Base-by-base conservation (phyloP, 92 coral and sea anemone species). In the Micromussa lordhowensis region DNA sequence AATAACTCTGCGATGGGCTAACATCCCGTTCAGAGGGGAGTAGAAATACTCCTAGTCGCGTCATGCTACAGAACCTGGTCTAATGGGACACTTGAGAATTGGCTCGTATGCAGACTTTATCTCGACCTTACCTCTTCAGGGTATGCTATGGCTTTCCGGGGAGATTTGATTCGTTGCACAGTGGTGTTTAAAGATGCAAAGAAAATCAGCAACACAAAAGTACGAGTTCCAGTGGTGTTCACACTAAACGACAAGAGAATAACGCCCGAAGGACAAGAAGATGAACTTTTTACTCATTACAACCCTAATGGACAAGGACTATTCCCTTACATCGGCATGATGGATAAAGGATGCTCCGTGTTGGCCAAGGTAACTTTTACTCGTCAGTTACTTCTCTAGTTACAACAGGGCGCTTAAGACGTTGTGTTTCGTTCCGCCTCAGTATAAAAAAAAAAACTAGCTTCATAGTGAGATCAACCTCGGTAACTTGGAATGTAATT, bases 271-370 rank as follows among this genome's bases (percentile, higher is more conserved):
- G 71, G 71, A 28, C 32, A 66, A 66, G 32, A 28, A 11, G 17
- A 10, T 28, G 34, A 26, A 66, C 31, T 66, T 28, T 66, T 26
- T 66, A 28, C 34, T 10, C 17, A 66, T 66, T 66, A 66, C 34
- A 24, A 66, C n/a, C 71, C 71, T 8, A 26, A 28, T 66, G 34
- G 32, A 11, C 34, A 9, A 24, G 71, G 34, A 26, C 71, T 66
- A 32, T 66, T 66, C 34, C 71, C 71, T 0, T 66, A 66, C 34
- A 28, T 66, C 5, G 71, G 71, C 16, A 66, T 66, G 71, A 66
- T 66, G 71, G 71, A 66, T 66, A 66, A 66, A 28, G 71, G 71
- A 66, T 66, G 71, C 71, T 26, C 32, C 32, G 71, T 66, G 32
- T 26, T 66, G 34, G 34, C 71, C 5, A 66, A 66, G 71, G 71